Evolutionary conservation across 2,113 vertebrate species (phyloP).

Genomic region (Pterocles orientalis): DNA sequence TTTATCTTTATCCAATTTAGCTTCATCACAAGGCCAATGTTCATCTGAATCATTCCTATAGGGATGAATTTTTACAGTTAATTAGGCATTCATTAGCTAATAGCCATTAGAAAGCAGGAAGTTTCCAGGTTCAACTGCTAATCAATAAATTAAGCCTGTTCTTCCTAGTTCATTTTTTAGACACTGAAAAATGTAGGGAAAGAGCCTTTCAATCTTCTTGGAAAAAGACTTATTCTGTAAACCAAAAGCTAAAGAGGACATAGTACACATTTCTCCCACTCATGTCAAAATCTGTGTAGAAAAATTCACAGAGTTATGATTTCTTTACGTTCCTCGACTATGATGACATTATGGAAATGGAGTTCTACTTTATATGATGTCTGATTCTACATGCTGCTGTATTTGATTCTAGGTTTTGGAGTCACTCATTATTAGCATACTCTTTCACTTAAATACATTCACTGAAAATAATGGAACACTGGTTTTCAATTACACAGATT

Average conservation of each 20-base stretch:
- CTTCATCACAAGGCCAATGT: background rate
- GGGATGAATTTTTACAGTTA: background rate
- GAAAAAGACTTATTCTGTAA: background rate
- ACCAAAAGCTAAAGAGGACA: background rate
- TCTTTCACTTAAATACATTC: background rate
- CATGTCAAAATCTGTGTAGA: background rate
- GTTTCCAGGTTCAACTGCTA: background rate
- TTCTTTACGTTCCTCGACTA: background rate
- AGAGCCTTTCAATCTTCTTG: background rate
- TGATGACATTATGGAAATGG: background rate
- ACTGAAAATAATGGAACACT: background rate
- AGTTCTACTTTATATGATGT: background rate
- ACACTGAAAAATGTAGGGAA: background rate
- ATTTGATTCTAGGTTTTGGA: background rate
- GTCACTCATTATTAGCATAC: background rate
- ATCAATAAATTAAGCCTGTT: background rate
- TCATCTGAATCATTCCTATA: background rate
- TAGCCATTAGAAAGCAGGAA: background rate
- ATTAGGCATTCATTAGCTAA: slow-evolving; percentile 10
- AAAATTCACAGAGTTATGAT: background rate
- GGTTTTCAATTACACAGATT: background rate
- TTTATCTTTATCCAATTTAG: background rate
- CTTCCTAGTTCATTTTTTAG: background rate
- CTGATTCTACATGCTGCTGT: background rate
- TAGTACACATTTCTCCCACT: background rate